Conservation (phyloP, 2,113 vertebrate species). For the Paralichthys olivaceus region DNA sequence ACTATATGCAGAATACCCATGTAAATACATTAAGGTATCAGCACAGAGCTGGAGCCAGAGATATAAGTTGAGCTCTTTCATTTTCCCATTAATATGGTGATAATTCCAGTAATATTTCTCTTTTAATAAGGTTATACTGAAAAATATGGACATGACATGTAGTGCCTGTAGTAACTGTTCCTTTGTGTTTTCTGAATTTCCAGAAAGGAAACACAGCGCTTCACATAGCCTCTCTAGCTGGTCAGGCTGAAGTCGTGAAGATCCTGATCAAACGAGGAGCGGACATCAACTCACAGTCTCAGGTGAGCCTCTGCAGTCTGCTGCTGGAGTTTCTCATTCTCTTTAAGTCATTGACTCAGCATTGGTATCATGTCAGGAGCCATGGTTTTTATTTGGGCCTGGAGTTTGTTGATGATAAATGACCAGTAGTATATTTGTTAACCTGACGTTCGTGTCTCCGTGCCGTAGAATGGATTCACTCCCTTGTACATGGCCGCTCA, state of each 20-base stretch:
- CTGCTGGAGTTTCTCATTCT: too few relatives aligned
- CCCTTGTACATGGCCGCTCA: constrained; percentile 98
- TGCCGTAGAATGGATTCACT: constrained; percentile 95
- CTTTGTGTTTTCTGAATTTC: not conserved
- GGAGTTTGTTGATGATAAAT: not conserved
- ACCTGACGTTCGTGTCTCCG: not conserved
- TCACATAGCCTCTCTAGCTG: constrained; percentile 95
- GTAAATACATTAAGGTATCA: too few relatives aligned
- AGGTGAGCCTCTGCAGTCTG: constrained; percentile 78
- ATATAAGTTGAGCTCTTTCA: too few relatives aligned
- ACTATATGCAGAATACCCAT: too few relatives aligned
- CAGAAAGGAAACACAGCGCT: constrained; percentile 99
- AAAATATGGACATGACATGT: too few relatives aligned
- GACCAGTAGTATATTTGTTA: not conserved
- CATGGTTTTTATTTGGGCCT: not conserved
- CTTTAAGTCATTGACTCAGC: too few relatives aligned
- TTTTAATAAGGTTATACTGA: too few relatives aligned
- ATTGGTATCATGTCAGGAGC: not conserved
- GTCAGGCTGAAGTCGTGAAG: constrained; percentile 94
- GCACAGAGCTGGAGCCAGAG: too few relatives aligned
- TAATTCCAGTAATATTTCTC: too few relatives aligned
- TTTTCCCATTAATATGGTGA: too few relatives aligned
- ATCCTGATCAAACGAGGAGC: constrained; percentile 93
- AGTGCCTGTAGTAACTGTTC: not conserved
- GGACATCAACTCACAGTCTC: constrained; percentile 96